Percentiles rank a stretch among this genome's conserved stretches.
phyloP scores from a whole-genome alignment of 2,888 invertebrate genomes.

The Salticus scenicus region DNA sequence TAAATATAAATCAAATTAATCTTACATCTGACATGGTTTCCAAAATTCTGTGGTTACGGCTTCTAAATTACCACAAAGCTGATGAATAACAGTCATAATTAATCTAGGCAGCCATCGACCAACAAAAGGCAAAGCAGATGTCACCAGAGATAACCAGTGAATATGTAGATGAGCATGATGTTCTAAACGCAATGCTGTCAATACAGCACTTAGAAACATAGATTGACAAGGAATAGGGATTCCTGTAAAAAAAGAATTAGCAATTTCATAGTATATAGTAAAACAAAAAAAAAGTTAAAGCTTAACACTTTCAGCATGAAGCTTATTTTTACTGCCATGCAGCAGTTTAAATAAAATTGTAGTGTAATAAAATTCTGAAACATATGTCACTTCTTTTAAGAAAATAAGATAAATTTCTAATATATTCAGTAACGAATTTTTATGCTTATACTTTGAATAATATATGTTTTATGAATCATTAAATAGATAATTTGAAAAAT shows the following conservation, averaged over 20 bases:
- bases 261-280: background rate
- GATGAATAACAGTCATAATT: conserved; percentile 85
- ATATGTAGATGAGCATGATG: conserved; percentile 85
- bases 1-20: too few relatives aligned
- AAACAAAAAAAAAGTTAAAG: background rate
- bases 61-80: conserved; percentile 87
- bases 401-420: too few relatives aligned
- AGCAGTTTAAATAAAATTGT: too few relatives aligned
- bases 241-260: conserved; percentile 75
- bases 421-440: too few relatives aligned
- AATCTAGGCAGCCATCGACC: conserved; percentile 85
- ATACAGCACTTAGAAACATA: conserved; percentile 86
- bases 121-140: conserved; percentile 87
- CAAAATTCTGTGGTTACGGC: conserved; percentile 37
- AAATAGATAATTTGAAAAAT: too few relatives aligned
- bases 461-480: too few relatives aligned
- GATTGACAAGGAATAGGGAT: conserved; percentile 85
- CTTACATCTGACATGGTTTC: background rate
- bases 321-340: too few relatives aligned
- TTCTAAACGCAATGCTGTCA: conserved; percentile 84
- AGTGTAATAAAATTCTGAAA: too few relatives aligned
- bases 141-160: conserved; percentile 88
- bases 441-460: too few relatives aligned
- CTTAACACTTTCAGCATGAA: too few relatives aligned
- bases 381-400: too few relatives aligned